These are phyloP conservation scores for Chiloscyllium punctatum DNA, from an alignment of 2,797 vertebrate species.

Conservation along the genomic window DNA sequence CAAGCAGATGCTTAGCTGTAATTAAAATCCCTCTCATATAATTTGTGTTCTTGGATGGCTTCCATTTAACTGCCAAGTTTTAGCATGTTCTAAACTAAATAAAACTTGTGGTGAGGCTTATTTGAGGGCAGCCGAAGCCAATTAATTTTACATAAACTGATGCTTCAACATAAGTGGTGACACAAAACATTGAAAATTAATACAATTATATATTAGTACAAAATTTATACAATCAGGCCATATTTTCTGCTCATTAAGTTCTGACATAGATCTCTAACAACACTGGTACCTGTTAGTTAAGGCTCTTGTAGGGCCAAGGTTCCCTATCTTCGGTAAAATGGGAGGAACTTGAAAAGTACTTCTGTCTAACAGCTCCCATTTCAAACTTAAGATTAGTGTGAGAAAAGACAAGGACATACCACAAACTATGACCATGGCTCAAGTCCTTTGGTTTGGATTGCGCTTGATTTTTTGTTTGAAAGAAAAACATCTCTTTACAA, in stretches of 20 bases:
- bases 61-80: slow-evolving; percentile 62
- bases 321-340: not conserved
- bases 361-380: not conserved
- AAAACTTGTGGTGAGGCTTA: not conserved
- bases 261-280: not conserved
- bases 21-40: slow-evolving; percentile 69
- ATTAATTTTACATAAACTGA: slow-evolving; percentile 36
- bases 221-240: not conserved
- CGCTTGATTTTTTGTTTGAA: not conserved
- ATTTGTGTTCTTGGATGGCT: slow-evolving; percentile 64
- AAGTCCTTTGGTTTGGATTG: not conserved
- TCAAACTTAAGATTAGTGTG: not conserved
- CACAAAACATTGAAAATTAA: not conserved
- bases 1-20: slow-evolving; percentile 69
- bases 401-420: not conserved
- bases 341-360: not conserved
- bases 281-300: not conserved
- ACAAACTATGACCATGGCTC: too few species aligned
- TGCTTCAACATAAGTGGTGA: not conserved
- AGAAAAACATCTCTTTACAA: not conserved
- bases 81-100: slow-evolving; percentile 28
- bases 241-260: slow-evolving; percentile 17
- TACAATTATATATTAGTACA: not conserved
- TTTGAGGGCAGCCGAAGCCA: not conserved
- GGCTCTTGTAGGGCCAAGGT: not conserved